Evolutionary conservation across 2,797 vertebrate genomes (phyloP).

Genomic region (Phataginus tetradactyla): DNA sequence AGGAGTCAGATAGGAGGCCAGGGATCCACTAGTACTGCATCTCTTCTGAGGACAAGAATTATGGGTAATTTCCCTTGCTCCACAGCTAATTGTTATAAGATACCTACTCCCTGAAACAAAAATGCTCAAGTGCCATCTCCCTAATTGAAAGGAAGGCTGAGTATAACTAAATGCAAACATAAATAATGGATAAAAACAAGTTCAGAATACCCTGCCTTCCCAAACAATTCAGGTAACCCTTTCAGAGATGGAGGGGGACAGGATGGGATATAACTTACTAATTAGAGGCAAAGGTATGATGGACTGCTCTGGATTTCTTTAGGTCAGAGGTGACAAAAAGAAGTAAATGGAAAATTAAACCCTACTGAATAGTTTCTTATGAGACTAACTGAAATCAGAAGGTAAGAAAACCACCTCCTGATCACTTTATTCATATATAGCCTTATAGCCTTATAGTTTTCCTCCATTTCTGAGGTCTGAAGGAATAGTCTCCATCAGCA

Average conservation of each 20-base stretch:
- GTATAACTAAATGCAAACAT: slow-evolving; percentile 65
- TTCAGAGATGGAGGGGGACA: not conserved
- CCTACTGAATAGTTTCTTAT: slow-evolving; percentile 45
- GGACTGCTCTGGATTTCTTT: slow-evolving; percentile 38
- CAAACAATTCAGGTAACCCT: slow-evolving; percentile 55
- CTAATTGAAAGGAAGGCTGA: slow-evolving; percentile 62
- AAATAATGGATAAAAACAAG: slow-evolving; percentile 69
- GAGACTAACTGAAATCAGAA: slow-evolving; percentile 54
- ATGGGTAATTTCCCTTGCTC: slow-evolving; percentile 61
- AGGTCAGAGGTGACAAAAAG: slow-evolving; percentile 39
- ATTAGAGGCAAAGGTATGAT: slow-evolving; percentile 34
- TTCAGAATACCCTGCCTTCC: slow-evolving; percentile 37
- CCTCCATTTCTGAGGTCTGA: slow-evolving; percentile 15
- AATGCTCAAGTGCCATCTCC: slow-evolving; percentile 64
- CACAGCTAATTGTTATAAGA: slow-evolving; percentile 67
- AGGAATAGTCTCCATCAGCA: slow-evolving; percentile 10
- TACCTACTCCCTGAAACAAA: slow-evolving; percentile 56
- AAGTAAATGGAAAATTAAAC: slow-evolving; percentile 65
- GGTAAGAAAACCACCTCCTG: slow-evolving; percentile 53
- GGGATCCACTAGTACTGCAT: slow-evolving; percentile 53
- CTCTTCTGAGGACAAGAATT: slow-evolving; percentile 65
- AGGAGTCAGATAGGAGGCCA: slow-evolving; percentile 43
- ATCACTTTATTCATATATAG: slow-evolving; percentile 39
- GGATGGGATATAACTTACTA: slow-evolving; percentile 52
- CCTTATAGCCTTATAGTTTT: not conserved